phyloP scores from a whole-genome alignment of 2,797 vertebrate genomes.

The Sebastes flavidus region DNA sequence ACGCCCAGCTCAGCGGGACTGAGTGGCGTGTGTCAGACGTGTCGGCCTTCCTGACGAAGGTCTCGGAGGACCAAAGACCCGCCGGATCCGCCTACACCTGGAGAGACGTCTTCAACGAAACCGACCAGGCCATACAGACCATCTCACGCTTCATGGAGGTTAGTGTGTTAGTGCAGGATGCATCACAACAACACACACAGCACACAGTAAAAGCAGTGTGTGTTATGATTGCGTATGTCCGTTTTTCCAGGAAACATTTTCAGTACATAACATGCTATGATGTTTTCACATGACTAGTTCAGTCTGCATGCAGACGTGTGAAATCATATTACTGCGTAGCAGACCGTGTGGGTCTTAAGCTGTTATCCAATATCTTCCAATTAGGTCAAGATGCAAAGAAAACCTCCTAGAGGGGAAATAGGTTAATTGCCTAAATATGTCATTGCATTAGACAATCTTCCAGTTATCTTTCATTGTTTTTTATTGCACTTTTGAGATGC shows the following conservation, averaged over 20 bases:
- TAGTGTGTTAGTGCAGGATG: constrained; percentile 13
- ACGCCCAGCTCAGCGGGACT: constrained; percentile 81
- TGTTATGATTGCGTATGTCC: accelerated
- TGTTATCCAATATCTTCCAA: not conserved
- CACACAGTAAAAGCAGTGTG: not conserved
- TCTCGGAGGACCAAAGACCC: constrained; percentile 77
- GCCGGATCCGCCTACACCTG: constrained; percentile 86
- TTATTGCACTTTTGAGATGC: constrained; percentile 1
- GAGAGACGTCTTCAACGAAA: constrained; percentile 94
- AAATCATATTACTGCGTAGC: not conserved
- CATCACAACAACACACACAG: not conserved
- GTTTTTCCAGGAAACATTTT: not conserved
- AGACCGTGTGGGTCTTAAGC: not conserved
- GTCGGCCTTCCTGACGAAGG: constrained; percentile 87
- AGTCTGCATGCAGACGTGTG: not conserved
- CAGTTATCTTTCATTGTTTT: not conserved
- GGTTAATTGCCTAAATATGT: constrained; percentile 25
- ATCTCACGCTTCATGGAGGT: constrained; percentile 99
- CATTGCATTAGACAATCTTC: not conserved
- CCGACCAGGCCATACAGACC: constrained; percentile 89
- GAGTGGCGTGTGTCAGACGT: constrained; percentile 89
- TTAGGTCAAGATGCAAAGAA: not conserved
- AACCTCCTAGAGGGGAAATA: not conserved
- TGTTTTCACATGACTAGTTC: not conserved
- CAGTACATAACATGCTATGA: too few species aligned